Evolutionary conservation across 1,140 invertebrate species (phyloP), one percentile per base, ranked within the genome.

Genomic region (Ptiloglossa arizonensis): DNA sequence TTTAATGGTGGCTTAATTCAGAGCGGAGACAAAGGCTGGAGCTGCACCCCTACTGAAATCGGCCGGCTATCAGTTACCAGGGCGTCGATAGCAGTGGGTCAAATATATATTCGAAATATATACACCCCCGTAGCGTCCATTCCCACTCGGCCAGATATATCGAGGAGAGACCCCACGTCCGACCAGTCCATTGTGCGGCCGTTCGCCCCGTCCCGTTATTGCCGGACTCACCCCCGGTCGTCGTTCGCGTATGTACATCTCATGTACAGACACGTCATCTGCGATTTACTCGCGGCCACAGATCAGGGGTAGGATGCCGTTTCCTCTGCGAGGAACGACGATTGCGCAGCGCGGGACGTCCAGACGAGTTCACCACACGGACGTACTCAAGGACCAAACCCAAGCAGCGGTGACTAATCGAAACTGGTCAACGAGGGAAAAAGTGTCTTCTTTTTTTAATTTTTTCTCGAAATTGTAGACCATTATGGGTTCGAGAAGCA

Each of bases 81-180:
- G 29, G 72, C 80, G 87, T 88, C 84, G 76, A 87, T 88, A 86
- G 75, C 87, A 88, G 83, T 48, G 63, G 48, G 62, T 71, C 69
- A 82, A 87, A 87, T 87, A 86, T 88, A 87, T 79, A 83, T 74
- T 82, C 81, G 71, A 82, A 80, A 82, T 79, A 83, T 82, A 79
- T 70, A 52, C 81, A 46, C 56, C 27, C 38, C n/a, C 41, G 27
- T 29, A 67, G 50, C 32, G 35, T 13, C 48, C 29, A 76, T 54
- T 32, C 57, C 27, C 29, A 24, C 24, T 32, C 29, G 24, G 9
- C 2, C 27, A 54, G 69, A 63, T 76, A 54, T 76, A 67, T 59
- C 73, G 60, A 56, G 70, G 70, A 56, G 70, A 41, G 67, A 57
- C 46, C 46, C 66, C 52, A 52, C 50, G 66, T 83, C 59, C 68